Conservation (phyloP, 2,888 invertebrate species). For the Stenodera caucasica region DNA sequence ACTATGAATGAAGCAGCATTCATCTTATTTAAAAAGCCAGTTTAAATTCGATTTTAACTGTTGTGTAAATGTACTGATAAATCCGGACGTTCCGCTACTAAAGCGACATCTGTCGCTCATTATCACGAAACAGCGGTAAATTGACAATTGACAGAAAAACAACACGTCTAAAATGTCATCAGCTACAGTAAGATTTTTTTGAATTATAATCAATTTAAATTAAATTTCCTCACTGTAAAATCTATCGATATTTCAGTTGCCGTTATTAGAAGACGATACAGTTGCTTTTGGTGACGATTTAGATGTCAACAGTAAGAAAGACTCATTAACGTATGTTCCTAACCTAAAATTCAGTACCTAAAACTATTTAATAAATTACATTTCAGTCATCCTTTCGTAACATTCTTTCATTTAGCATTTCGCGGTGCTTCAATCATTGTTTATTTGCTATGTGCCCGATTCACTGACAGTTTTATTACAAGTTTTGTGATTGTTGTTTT, state of each 20-base stretch:
- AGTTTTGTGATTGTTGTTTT: constrained; percentile 90
- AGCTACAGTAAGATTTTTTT: constrained; percentile 18
- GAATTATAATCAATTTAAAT: no score
- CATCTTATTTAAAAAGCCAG: no score
- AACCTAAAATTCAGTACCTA: neutral
- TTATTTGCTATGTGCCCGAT: constrained; percentile 89
- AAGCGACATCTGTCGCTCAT: no score
- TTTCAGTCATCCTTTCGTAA: constrained; percentile 89
- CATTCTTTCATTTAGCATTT: constrained; percentile 89
- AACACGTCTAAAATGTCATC: constrained; percentile 20
- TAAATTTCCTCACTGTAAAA: no score
- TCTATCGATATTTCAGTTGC: constrained; percentile 73
- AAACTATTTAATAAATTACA: neutral
- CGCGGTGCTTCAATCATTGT: constrained; percentile 79
- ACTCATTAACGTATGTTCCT: constrained; percentile 41
- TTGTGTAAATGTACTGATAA: no score
- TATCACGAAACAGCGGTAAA: neutral
- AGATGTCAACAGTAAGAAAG: constrained; percentile 30
- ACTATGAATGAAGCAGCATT: no score
- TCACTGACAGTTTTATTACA: constrained; percentile 92
- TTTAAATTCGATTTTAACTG: no score
- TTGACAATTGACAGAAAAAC: neutral
- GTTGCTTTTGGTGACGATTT: constrained; percentile 81
- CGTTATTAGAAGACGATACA: constrained; percentile 83
- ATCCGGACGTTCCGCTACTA: no score